These are phyloP conservation scores for Oceanodroma tethys DNA, from an alignment of 2,113 vertebrate genomes.

Conservation along the genomic window DNA sequence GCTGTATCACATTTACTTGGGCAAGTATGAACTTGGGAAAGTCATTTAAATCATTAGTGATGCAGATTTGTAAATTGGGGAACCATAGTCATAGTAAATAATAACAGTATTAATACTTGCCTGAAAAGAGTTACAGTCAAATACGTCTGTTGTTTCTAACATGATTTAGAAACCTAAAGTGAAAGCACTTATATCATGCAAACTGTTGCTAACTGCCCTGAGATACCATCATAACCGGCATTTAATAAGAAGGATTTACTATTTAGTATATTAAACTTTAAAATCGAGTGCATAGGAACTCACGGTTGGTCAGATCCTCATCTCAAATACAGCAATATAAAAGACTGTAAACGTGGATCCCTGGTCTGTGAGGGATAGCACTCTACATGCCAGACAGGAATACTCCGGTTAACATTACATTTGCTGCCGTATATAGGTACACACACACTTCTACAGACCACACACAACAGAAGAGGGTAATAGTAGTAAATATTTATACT, in stretches of 20 bases:
- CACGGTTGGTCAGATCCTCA: background rate
- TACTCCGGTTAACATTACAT: background rate
- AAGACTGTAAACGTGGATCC: background rate
- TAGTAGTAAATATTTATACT: slow-evolving; percentile 21
- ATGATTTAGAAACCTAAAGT: background rate
- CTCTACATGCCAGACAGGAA: background rate
- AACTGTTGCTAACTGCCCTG: background rate
- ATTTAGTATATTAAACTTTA: background rate
- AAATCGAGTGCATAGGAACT: background rate
- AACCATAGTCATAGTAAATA: background rate
- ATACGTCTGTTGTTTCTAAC: background rate
- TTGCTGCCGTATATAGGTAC: background rate
- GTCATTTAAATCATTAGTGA: background rate
- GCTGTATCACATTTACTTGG: background rate
- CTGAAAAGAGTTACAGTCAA: background rate
- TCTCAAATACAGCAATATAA: background rate
- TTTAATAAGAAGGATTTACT: background rate
- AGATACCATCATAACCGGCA: accelerated
- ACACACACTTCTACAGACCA: background rate
- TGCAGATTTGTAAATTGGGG: background rate
- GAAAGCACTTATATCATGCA: background rate
- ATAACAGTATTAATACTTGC: background rate
- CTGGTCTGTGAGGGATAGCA: background rate
- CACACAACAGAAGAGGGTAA: background rate
- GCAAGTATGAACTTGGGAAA: background rate